These are phyloP conservation scores for Wiebesia pumilae DNA, from an alignment of 1,140 invertebrate species.

Conservation along the genomic window DNA sequence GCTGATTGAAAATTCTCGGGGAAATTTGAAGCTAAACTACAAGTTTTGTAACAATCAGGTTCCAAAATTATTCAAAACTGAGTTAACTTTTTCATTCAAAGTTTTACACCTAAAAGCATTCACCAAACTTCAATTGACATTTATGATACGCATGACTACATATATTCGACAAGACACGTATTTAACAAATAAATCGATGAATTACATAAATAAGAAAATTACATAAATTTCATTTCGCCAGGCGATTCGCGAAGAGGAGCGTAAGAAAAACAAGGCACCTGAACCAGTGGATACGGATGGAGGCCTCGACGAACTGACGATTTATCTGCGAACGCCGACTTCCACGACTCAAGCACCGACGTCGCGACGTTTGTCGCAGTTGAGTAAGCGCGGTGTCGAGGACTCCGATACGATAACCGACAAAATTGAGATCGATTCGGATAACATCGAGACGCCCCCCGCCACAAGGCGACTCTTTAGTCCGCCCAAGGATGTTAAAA, in stretches of 20 bases:
- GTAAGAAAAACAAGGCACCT: constrained; percentile 66
- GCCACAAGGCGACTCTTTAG: constrained; percentile 83
- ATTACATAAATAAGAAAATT: background rate
- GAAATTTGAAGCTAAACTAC: no score
- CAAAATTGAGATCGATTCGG: constrained; percentile 90
- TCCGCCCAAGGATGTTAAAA: constrained; percentile 79
- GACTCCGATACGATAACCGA: constrained; percentile 77
- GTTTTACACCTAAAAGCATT: no score
- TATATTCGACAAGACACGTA: no score
- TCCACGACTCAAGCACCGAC: constrained; percentile 54
- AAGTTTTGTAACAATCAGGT: no score
- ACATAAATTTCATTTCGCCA: constrained; percentile 53
- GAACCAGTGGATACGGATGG: constrained; percentile 56
- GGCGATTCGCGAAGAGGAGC: constrained; percentile 78
- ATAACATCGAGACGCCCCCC: constrained; percentile 93
- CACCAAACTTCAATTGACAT: no score
- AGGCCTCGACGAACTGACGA: constrained; percentile 77
- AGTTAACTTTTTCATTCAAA: no score
- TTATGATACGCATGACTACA: no score
- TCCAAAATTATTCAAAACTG: no score
- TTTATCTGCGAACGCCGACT: constrained; percentile 79
- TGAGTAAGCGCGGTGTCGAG: constrained; percentile 60
- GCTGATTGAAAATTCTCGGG: no score
- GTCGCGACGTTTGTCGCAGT: constrained; percentile 62
- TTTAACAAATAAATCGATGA: background rate